These are phyloP conservation scores for Cecropterus lyciades DNA, from an alignment of 1,140 invertebrate species.

Conservation along the genomic window DNA sequence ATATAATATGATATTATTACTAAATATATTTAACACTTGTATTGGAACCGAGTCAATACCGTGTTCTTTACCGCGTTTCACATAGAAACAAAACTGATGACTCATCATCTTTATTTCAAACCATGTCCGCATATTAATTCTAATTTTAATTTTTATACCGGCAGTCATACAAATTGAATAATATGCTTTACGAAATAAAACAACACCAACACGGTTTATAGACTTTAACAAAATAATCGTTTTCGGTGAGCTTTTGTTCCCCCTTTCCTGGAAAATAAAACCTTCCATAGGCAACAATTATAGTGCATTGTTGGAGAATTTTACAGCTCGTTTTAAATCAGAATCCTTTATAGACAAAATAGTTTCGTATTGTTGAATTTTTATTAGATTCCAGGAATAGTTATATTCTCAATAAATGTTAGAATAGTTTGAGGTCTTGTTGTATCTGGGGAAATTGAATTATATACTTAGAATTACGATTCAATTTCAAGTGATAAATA, in stretches of 20 bases:
- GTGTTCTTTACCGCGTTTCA: neutral
- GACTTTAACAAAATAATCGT: too few species aligned
- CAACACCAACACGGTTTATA: neutral
- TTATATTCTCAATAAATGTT: too few species aligned
- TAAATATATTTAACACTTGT: too few species aligned
- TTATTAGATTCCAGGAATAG: conserved; percentile 10
- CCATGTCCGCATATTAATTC: too few species aligned
- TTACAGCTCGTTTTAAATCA: conserved; percentile 24
- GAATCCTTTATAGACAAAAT: conserved; percentile 16
- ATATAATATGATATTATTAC: too few species aligned
- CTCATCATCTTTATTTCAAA: conserved; percentile 1
- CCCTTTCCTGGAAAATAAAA: too few species aligned
- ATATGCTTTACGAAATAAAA: neutral
- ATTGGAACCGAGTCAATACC: too few species aligned
- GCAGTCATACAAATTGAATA: neutral
- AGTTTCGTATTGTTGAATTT: conserved; percentile 15
- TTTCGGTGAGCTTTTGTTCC: too few species aligned
- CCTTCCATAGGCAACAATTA: conserved; percentile 23
- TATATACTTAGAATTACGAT: too few species aligned
- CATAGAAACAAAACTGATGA: conserved; percentile 11
- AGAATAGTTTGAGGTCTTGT: too few species aligned
- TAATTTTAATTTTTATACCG: conserved; percentile 1
- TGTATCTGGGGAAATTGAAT: too few species aligned
- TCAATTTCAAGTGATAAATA: too few species aligned
- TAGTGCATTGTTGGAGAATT: conserved; percentile 32